Conservation (phyloP, 2,888 invertebrate species). For the Cheiracanthium punctorium region DNA sequence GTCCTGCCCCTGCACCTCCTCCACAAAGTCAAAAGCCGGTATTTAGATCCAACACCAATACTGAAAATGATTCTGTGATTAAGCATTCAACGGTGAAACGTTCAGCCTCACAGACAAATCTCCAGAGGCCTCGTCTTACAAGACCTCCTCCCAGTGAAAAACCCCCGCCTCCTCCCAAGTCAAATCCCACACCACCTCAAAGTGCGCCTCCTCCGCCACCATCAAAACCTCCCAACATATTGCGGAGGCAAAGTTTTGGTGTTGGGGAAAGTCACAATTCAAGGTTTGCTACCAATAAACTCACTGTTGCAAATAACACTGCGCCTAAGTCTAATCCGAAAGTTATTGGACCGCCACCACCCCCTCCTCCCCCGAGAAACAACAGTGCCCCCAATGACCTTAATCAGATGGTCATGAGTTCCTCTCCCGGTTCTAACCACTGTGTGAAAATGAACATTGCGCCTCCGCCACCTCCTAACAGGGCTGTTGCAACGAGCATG, state of each 20-base stretch:
- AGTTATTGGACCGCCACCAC: conserved; percentile 36
- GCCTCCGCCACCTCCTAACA: conserved; percentile 61
- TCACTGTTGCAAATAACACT: conserved; percentile 38
- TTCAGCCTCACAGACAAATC: conserved; percentile 57
- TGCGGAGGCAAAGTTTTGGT: conserved; percentile 71
- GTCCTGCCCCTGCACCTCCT: conserved; percentile 89
- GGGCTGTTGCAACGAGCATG: conserved; percentile 21
- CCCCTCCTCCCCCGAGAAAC: conserved; percentile 60
- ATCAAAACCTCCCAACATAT: conserved; percentile 70
- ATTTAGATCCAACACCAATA: conserved; percentile 39
- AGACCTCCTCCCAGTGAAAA: conserved; percentile 75
- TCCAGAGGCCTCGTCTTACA: conserved; percentile 52
- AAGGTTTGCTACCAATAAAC: conserved; percentile 40
- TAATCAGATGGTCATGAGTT: conserved; percentile 44
- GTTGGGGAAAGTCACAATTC: conserved; percentile 71
- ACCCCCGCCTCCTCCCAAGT: conserved; percentile 81
- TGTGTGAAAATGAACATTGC: conserved; percentile 63
- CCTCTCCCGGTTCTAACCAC: conserved; percentile 46
- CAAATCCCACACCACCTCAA: conserved; percentile 75
- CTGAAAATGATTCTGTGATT: not conserved
- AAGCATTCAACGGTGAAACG: conserved; percentile 44
- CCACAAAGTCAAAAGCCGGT: conserved; percentile 82
- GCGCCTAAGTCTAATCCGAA: conserved; percentile 30
- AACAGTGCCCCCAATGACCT: conserved; percentile 60
- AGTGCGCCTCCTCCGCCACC: conserved; percentile 70